Conservation (phyloP, 1,140 invertebrate genomes). For the Metaphire vulgaris region DNA sequence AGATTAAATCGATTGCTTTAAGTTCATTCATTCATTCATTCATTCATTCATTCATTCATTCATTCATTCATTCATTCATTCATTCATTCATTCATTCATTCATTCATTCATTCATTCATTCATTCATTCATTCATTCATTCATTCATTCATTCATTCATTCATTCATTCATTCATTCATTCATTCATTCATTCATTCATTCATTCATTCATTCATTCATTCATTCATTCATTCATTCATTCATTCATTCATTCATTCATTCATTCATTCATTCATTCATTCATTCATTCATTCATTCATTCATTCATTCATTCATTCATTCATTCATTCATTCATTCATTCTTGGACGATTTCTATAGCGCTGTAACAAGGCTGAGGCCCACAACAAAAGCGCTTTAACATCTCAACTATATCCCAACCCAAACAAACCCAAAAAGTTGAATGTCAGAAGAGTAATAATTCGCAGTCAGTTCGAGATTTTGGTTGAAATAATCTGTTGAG, state of each 20-base stretch:
- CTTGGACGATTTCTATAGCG: too few species aligned
- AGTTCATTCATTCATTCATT: slow-evolving; percentile 8
- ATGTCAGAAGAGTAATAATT: too few species aligned
- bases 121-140: slow-evolving; percentile 8
- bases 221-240: not conserved
- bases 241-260: slow-evolving; percentile 8
- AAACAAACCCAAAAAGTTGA: not conserved
- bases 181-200: slow-evolving; percentile 8
- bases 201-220: not conserved
- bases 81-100: slow-evolving; percentile 8
- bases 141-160: slow-evolving; percentile 8
- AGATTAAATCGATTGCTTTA: too few species aligned
- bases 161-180: slow-evolving; percentile 8
- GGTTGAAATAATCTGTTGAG: too few species aligned
- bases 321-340: not conserved
- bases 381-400: too few species aligned
- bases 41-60: slow-evolving; percentile 8
- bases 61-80: slow-evolving; percentile 8
- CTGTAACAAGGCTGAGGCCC: too few species aligned
- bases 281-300: slow-evolving; percentile 8
- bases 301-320: slow-evolving; percentile 8
- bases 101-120: slow-evolving; percentile 8
- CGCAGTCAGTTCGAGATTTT: too few species aligned
- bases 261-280: slow-evolving; percentile 8
- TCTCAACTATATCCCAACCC: too few species aligned